A percentile compares a stretch with the other conserved stretches of the same genome.
These are phyloP conservation scores for Epinotia brunnichana DNA, from an alignment of 2,888 invertebrate species.

Conservation along the genomic window DNA sequence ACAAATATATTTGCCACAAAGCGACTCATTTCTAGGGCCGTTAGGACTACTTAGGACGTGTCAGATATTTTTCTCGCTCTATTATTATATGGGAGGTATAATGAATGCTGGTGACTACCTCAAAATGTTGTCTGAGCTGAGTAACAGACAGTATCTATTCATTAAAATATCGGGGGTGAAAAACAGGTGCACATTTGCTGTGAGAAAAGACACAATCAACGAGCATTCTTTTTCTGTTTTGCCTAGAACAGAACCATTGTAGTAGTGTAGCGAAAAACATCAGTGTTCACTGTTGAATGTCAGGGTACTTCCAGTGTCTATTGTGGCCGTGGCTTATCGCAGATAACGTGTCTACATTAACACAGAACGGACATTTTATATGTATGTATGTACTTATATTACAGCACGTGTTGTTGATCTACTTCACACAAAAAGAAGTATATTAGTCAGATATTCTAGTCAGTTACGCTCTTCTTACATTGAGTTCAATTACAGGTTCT, in stretches of 20 bases:
- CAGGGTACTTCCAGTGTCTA: conserved; percentile 24
- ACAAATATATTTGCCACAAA: too few species aligned
- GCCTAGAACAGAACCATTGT: not conserved
- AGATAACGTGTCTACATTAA: conserved; percentile 5
- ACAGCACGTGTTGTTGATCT: not conserved
- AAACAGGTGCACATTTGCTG: not conserved
- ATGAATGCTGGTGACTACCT: too few species aligned
- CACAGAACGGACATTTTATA: not conserved
- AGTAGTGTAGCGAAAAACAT: conserved; percentile 15
- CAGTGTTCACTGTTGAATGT: conserved; percentile 15
- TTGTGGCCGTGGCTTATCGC: conserved; percentile 23
- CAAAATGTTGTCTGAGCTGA: too few species aligned
- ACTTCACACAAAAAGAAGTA: not conserved
- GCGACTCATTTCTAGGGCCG: too few species aligned
- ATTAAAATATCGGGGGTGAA: not conserved
- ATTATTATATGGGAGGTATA: too few species aligned
- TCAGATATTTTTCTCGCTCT: too few species aligned
- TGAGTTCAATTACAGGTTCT: conserved; percentile 19
- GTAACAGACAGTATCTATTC: not conserved
- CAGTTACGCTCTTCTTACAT: not conserved
- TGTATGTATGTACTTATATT: not conserved
- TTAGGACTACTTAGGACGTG: too few species aligned
- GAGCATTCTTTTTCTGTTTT: conserved; percentile 20
- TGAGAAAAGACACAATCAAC: conserved; percentile 16
- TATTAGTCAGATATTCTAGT: not conserved